A percentile compares a stretch with the other conserved stretches of the same genome.
phyloP scores from a whole-genome alignment of 2,797 vertebrate species.

The Pseudochaenichthys georgianus region DNA sequence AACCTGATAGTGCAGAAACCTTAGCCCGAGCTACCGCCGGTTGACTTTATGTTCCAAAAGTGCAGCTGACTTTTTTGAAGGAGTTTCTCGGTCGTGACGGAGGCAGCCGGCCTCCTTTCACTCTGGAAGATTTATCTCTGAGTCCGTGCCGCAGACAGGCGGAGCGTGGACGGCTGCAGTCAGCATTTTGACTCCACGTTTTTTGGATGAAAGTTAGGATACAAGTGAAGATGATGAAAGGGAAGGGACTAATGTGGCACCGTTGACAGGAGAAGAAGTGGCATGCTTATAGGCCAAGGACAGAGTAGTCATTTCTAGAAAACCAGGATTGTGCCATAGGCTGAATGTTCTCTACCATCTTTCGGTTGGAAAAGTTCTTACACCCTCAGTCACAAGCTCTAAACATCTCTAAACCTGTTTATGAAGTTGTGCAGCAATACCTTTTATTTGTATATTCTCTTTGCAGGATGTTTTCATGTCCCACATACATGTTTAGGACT shows the following conservation, averaged over 20 bases:
- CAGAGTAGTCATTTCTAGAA: not conserved
- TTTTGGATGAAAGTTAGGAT: slow-evolving; percentile 32
- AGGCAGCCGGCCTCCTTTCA: slow-evolving; percentile 28
- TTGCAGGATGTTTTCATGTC: slow-evolving; percentile 1
- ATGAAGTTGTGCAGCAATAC: not conserved
- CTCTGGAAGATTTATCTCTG: slow-evolving; percentile 25
- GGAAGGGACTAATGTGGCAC: slow-evolving; percentile 4
- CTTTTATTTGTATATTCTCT: slow-evolving; percentile 24
- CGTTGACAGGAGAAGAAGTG: slow-evolving; percentile 5
- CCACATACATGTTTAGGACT: not conserved
- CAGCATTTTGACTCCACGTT: slow-evolving; percentile 33
- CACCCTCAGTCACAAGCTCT: not conserved
- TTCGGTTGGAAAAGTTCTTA: not conserved
- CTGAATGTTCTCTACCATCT: not conserved
- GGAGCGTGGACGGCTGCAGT: slow-evolving; percentile 24
- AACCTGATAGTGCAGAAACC: slow-evolving; percentile 73
- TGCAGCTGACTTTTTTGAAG: slow-evolving; percentile 57
- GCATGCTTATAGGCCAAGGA: not conserved
- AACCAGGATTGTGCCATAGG: not conserved
- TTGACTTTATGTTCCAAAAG: slow-evolving; percentile 50
- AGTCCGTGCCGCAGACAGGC: not conserved
- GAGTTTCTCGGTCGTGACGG: slow-evolving; percentile 40
- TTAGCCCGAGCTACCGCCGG: slow-evolving; percentile 40
- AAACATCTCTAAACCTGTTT: slow-evolving; percentile 18
- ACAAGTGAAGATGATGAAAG: slow-evolving; percentile 13